These are phyloP conservation scores for Geococcyx californianus DNA, from an alignment of 2,113 vertebrate genomes.

Conservation along the genomic window DNA sequence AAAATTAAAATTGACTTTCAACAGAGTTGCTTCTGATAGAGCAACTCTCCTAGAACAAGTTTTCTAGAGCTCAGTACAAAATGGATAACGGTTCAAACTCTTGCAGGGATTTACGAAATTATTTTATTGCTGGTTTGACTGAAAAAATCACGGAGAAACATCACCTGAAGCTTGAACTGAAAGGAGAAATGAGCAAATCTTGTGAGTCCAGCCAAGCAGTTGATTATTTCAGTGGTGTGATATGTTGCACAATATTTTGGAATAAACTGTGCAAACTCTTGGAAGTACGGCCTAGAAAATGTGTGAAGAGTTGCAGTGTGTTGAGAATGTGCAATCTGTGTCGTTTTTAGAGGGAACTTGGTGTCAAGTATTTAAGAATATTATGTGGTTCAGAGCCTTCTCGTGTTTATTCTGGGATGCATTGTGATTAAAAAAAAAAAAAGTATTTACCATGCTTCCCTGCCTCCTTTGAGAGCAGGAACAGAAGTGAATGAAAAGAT, in stretches of 20 bases:
- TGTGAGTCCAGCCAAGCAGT: conserved; percentile 18
- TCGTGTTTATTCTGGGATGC: conserved; percentile 42
- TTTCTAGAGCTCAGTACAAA: not conserved
- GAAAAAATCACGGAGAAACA: not conserved
- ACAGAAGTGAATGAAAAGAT: not conserved
- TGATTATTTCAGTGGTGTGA: conserved; percentile 32
- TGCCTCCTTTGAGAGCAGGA: not conserved
- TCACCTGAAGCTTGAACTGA: conserved; percentile 2
- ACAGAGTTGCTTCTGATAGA: not conserved
- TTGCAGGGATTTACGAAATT: not conserved
- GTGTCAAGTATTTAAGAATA: conserved; percentile 5
- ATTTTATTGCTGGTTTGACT: conserved; percentile 38
- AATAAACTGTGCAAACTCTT: conserved; percentile 48
- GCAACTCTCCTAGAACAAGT: not conserved
- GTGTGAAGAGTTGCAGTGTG: conserved; percentile 1
- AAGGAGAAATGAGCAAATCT: conserved; percentile 35
- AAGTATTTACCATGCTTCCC: not conserved
- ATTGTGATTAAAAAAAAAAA: not conserved
- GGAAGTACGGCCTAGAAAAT: conserved; percentile 62
- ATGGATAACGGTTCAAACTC: not conserved
- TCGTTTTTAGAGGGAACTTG: not conserved
- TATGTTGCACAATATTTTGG: conserved; percentile 44
- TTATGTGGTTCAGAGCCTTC: conserved; percentile 24
- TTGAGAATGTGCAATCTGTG: conserved; percentile 16
- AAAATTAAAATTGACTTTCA: not conserved